These are phyloP conservation scores for Sebastes jordani DNA, from an alignment of 2,797 vertebrate species.

Conservation along the genomic window DNA sequence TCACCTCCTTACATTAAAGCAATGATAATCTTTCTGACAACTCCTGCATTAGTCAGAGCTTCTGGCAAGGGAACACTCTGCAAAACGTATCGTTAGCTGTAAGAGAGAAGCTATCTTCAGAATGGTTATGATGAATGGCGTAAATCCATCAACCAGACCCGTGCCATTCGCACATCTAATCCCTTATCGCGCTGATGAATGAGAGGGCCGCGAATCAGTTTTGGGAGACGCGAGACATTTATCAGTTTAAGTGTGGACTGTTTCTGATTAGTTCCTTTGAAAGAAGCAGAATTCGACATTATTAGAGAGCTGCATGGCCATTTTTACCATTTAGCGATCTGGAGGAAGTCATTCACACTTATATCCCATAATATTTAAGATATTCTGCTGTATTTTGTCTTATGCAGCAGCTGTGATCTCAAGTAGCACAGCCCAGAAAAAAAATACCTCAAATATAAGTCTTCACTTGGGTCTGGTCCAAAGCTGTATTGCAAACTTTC, in stretches of 20 bases:
- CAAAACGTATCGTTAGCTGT: constrained; percentile 15
- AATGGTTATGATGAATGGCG: constrained; percentile 39
- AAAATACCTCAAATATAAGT: neutral
- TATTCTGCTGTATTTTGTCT: constrained; percentile 7
- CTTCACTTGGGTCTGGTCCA: neutral
- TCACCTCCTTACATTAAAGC: constrained; percentile 60
- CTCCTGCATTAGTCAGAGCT: constrained; percentile 51
- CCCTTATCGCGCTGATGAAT: constrained; percentile 59
- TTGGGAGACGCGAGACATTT: constrained; percentile 47
- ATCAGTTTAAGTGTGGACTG: constrained; percentile 48
- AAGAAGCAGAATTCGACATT: constrained; percentile 26
- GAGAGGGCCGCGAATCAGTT: constrained; percentile 34
- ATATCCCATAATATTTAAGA: constrained; percentile 13
- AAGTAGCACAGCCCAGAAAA: neutral
- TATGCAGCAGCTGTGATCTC: neutral
- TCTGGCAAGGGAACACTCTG: constrained; percentile 35
- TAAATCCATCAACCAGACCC: constrained; percentile 55
- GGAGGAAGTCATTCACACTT: constrained; percentile 18
- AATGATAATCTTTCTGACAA: constrained; percentile 63
- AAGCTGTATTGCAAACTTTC: constrained; percentile 17
- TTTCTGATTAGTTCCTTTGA: constrained; percentile 50
- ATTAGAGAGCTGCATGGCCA: constrained; percentile 17
- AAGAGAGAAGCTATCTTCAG: constrained; percentile 27
- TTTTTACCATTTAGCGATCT: constrained; percentile 44
- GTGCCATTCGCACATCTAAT: constrained; percentile 43